phyloP scores from a whole-genome alignment of 2,888 invertebrate genomes.

The Pristionchus entomophagus region DNA sequence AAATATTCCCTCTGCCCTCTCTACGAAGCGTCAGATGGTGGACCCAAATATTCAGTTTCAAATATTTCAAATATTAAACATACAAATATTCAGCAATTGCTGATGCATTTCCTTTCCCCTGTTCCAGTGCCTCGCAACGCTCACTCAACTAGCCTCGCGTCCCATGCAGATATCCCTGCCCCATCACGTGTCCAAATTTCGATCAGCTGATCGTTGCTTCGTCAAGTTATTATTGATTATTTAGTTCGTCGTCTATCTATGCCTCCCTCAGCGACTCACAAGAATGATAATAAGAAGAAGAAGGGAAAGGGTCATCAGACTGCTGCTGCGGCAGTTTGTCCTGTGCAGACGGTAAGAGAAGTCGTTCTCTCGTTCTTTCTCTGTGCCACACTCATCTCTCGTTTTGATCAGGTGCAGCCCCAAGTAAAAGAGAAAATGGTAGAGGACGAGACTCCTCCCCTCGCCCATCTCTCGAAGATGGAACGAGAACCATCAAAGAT shows the following conservation, averaged over 20 bases:
- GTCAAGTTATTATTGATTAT: slow-evolving; percentile 33
- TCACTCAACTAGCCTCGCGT: too few species aligned
- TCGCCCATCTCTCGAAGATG: background rate
- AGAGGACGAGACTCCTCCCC: slow-evolving; percentile 24
- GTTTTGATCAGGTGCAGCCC: slow-evolving; percentile 47
- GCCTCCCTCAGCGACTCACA: slow-evolving; percentile 41
- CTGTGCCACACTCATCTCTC: slow-evolving; percentile 13
- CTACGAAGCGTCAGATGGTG: too few species aligned
- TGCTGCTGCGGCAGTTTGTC: slow-evolving; percentile 20
- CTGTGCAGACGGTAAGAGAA: slow-evolving; percentile 45
- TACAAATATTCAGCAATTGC: too few species aligned
- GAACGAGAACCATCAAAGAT: slow-evolving; percentile 40
- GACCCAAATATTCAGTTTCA: too few species aligned
- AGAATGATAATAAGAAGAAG: slow-evolving; percentile 41
- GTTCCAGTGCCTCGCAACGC: too few species aligned
- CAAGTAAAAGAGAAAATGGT: slow-evolving; percentile 42
- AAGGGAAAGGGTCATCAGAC: slow-evolving; percentile 35
- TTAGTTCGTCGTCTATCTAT: background rate
- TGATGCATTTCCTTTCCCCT: too few species aligned
- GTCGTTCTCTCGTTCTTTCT: background rate
- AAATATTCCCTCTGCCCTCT: too few species aligned
- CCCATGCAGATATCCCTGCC: too few species aligned
- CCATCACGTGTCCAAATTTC: background rate
- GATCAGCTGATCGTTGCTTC: slow-evolving; percentile 45
- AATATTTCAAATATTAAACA: too few species aligned